A percentile compares a stretch with the other conserved stretches of the same genome.
These are phyloP conservation scores for Acanthosepion esculentum DNA, from an alignment of 2,888 invertebrate genomes.

Conservation along the genomic window DNA sequence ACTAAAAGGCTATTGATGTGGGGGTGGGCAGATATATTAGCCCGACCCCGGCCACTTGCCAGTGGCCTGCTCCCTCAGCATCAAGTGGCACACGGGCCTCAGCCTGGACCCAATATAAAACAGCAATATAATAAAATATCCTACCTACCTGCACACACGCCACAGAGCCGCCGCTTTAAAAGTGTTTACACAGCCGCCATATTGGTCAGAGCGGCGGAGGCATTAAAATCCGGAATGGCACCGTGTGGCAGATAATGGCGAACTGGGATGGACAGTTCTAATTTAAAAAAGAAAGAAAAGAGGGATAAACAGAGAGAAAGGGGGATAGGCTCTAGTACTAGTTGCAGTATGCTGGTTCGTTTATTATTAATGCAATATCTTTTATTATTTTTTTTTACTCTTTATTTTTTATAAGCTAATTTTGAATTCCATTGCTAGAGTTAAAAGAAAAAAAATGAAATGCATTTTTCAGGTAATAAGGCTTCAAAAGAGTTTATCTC, in stretches of 20 bases:
- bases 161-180: conserved; percentile 20
- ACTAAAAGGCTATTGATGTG: not conserved
- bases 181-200: conserved; percentile 45
- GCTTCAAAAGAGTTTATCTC: too few species aligned
- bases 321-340: not conserved
- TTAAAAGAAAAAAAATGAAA: too few species aligned
- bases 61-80: not conserved
- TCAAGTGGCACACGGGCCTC: conserved; percentile 33
- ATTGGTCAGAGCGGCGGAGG: conserved; percentile 36
- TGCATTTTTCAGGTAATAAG: too few species aligned
- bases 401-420: too few species aligned
- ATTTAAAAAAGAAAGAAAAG: not conserved
- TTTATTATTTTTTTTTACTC: too few species aligned
- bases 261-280: conserved; percentile 25
- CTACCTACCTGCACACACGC: conserved; percentile 42
- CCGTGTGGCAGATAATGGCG: conserved; percentile 35
- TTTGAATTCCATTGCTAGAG: too few species aligned
- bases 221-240: conserved; percentile 37
- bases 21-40: not conserved
- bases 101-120: not conserved
- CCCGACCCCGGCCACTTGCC: not conserved
- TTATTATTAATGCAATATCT: not conserved
- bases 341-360: not conserved
- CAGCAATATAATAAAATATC: conserved; percentile 3
- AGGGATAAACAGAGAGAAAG: not conserved